Evolutionary conservation across 2,113 vertebrate genomes (phyloP).

Genomic region (Brienomyrus longianalis): DNA sequence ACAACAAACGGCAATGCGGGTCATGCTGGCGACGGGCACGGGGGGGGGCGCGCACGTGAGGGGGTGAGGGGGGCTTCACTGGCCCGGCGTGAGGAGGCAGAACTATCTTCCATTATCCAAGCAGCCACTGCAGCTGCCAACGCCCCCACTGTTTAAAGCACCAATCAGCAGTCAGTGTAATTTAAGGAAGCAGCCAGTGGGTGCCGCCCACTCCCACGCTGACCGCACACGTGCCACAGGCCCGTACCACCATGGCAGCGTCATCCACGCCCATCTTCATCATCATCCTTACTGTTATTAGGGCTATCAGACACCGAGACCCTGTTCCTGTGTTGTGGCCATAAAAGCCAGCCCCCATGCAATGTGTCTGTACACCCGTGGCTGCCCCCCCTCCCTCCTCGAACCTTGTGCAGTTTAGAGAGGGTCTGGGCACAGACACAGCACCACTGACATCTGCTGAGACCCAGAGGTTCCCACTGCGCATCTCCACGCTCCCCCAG

Average conservation of each 20-base stretch:
- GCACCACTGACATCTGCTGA: slow-evolving; percentile 45
- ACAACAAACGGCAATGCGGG: not conserved
- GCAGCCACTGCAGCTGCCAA: not conserved
- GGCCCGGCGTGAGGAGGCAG: not conserved
- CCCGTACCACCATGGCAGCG: not conserved
- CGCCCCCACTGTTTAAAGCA: slow-evolving; percentile 16
- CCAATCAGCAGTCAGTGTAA: slow-evolving; percentile 10
- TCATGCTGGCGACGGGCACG: not conserved
- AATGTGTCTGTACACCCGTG: not conserved
- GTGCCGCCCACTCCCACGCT: slow-evolving; percentile 7
- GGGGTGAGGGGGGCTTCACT: not conserved
- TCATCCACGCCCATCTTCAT: not conserved
- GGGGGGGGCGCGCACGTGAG: not conserved
- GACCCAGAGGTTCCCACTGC: slow-evolving; percentile 30
- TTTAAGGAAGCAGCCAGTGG: slow-evolving; percentile 17
- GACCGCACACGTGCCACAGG: not conserved
- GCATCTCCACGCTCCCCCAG: slow-evolving; percentile 22
- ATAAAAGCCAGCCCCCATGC: not conserved
- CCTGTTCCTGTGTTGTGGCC: not conserved
- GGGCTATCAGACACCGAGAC: not conserved
- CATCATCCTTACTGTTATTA: not conserved
- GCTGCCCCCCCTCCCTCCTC: not conserved
- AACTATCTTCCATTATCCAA: not conserved
- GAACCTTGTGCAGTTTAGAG: not conserved
- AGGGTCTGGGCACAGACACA: slow-evolving; percentile 26